phyloP scores from a whole-genome alignment of 2,888 invertebrate species.

The Craniophora ligustri region DNA sequence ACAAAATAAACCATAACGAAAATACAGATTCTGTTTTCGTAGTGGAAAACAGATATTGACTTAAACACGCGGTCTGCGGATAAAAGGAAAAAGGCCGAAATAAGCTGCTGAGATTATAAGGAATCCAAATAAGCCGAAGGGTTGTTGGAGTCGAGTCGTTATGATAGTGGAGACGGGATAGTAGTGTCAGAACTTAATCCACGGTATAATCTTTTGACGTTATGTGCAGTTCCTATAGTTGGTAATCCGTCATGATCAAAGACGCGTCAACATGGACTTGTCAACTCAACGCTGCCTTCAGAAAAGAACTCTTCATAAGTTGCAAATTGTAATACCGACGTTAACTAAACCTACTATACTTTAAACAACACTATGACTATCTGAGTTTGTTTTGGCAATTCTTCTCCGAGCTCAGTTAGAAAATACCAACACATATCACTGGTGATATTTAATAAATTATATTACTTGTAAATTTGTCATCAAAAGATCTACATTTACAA shows the following conservation, averaged over 20 bases:
- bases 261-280: no score
- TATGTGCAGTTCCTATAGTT: not conserved
- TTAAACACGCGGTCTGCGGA: constrained; percentile 11
- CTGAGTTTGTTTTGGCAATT: no score
- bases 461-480: no score
- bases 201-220: not conserved
- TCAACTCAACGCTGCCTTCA: no score
- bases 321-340: no score
- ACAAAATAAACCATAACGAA: constrained; percentile 11
- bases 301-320: no score
- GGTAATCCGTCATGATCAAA: not conserved
- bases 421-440: no score
- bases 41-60: constrained; percentile 36
- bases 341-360: no score
- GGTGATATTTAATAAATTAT: no score
- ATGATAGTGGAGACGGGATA: constrained; percentile 7
- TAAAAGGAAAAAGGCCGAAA: constrained; percentile 35
- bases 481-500: no score
- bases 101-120: constrained; percentile 40
- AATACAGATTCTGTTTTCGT: constrained; percentile 24
- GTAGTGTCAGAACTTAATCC: constrained; percentile 6
- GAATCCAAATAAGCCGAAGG: constrained; percentile 30
- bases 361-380: no score
- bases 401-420: no score
- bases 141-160: not conserved